phyloP scores from a whole-genome alignment of 2,888 invertebrate species.

The Napeogenes sylphis region DNA sequence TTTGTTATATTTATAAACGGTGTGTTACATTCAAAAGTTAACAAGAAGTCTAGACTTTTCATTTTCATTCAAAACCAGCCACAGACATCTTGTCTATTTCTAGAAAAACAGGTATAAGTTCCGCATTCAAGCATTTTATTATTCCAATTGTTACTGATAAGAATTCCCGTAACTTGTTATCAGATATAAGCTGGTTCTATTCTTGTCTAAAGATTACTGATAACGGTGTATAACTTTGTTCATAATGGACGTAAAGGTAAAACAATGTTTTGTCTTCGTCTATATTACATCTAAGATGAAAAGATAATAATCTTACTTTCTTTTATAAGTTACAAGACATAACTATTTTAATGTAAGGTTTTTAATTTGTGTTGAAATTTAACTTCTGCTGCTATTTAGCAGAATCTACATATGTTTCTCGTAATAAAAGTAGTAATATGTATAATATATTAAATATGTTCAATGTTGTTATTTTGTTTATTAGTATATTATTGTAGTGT shows the following conservation, averaged over 20 bases:
- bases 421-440: too few species aligned
- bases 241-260: not conserved
- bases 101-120: not conserved
- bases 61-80: constrained; percentile 30
- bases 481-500: too few species aligned
- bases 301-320: not conserved
- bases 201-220: constrained; percentile 2
- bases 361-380: too few species aligned
- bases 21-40: constrained; percentile 16
- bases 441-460: too few species aligned
- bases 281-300: not conserved
- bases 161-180: constrained; percentile 4
- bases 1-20: too few species aligned
- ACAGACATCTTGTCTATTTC: constrained; percentile 11
- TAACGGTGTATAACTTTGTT: not conserved
- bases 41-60: constrained; percentile 58
- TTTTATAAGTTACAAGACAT: not conserved
- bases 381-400: too few species aligned
- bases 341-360: too few species aligned
- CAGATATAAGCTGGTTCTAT: not conserved
- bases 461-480: too few species aligned
- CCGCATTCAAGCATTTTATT: not conserved
- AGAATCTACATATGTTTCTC: too few species aligned
- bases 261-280: not conserved
- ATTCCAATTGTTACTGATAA: constrained; percentile 1